Evolutionary conservation across 2,113 vertebrate genomes (phyloP), one percentile per base, ranked within the genome.

Genomic region (Porphyrio hochstetteri): DNA sequence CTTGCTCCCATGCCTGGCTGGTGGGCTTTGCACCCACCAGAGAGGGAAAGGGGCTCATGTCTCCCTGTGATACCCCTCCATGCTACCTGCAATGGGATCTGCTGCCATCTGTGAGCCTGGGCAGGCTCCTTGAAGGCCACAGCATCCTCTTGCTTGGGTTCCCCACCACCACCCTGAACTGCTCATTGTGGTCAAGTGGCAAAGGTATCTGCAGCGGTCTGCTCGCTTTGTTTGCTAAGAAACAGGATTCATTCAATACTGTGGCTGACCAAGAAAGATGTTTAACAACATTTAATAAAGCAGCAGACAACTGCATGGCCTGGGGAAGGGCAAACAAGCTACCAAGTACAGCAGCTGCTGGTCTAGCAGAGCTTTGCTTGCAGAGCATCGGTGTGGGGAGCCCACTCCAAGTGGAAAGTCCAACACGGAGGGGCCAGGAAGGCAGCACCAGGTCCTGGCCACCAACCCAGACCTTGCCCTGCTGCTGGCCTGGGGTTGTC

Each of bases 1-100:
- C 71, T 83, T 2, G 0, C 44, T 6, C 18, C 31, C 3, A 0
- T 31, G 42, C 48, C 29, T 10, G 2, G 33, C 25, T 0, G 2
- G 31, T 35, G 56, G 56, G 31, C 23, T 82, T 70, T 57, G 40
- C 20, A 13, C 29, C 64, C 56, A 65, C 16, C 40, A 53, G 33
- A 17, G 27, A 75, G 31, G 21, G 35, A 57, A 65, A 33, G 46
- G 2, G 3, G 13, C 36, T 42, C 53, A 46, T 27, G 61, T 36
- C 50, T 76, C 29, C 25, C 33, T 4, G 0, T 53, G 50, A 29
- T 31, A 36, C 7, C 4, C 24, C 28, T 68, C 53, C 60, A 40
- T 2, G 3, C 48, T n/a, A 18, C 15, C 42, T 2, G 11, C 3
- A 5, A 86, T 16, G 14, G 80, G 55, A 93, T 8, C 38, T 77